Conservation (phyloP, 1,140 invertebrate species). For the Cecropterus lyciades region DNA sequence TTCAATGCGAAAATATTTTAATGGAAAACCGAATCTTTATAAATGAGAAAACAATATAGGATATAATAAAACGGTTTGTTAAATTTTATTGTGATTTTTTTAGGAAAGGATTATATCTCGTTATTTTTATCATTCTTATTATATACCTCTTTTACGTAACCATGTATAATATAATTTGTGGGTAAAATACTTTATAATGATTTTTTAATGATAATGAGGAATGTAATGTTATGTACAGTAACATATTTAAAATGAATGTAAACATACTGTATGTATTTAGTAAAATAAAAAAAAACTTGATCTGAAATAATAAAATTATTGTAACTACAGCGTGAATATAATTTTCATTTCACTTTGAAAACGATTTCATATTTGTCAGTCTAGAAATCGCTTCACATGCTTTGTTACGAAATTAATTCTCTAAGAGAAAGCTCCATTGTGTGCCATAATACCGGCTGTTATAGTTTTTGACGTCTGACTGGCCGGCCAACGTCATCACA, state of each 20-base stretch:
- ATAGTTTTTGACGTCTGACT: conserved; percentile 34
- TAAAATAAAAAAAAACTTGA: background rate
- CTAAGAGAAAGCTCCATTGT: conserved; percentile 28
- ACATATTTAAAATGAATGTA: background rate
- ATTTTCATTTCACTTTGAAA: conserved; percentile 16
- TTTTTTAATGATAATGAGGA: no score
- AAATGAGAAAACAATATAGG: conserved; percentile 39
- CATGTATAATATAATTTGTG: no score
- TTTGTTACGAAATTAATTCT: conserved; percentile 31
- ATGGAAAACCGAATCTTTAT: conserved; percentile 44
- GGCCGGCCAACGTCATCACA: conserved; percentile 25
- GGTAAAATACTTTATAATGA: no score
- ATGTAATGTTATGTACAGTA: no score
- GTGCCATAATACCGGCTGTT: conserved; percentile 26
- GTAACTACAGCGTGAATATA: background rate
- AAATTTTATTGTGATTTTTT: conserved; percentile 4
- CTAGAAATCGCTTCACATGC: conserved; percentile 19
- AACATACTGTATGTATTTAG: background rate
- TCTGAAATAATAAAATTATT: background rate
- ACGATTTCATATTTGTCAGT: conserved; percentile 24
- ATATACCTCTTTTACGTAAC: no score
- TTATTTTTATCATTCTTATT: no score
- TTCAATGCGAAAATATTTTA: conserved; percentile 58
- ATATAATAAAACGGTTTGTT: conserved; percentile 14
- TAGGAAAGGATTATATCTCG: no score